Evolutionary conservation across 2,888 invertebrate species (phyloP).

Genomic region (Agonopterix subpropinquella): DNA sequence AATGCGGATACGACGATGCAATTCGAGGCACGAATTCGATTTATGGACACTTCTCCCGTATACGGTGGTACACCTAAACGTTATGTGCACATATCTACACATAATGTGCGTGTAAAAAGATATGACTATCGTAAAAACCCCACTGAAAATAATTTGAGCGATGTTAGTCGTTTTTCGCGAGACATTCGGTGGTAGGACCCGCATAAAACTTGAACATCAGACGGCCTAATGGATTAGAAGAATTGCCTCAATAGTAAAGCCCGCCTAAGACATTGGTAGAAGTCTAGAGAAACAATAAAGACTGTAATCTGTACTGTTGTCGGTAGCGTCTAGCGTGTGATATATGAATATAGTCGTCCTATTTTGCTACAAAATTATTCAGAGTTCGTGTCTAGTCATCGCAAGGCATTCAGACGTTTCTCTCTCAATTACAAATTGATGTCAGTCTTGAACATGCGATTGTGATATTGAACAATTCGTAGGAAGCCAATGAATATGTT

Average conservation of each 20-base stretch:
- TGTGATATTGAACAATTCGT: constrained; percentile 6
- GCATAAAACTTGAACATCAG: constrained; percentile 71
- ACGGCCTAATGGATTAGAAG: constrained; percentile 72
- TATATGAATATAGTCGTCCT: constrained; percentile 31
- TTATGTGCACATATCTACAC: constrained; percentile 66
- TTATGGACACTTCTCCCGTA: constrained; percentile 60
- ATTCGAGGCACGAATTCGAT: constrained; percentile 67
- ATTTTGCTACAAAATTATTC: constrained; percentile 27
- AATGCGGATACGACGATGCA: constrained; percentile 18
- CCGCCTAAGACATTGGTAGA: constrained; percentile 47
- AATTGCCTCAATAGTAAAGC: constrained; percentile 66
- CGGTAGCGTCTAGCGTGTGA: constrained; percentile 28
- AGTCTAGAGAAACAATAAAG: constrained; percentile 52
- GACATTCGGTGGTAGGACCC: constrained; percentile 67
- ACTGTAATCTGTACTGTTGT: constrained; percentile 45
- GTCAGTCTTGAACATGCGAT: constrained; percentile 9
- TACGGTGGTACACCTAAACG: constrained; percentile 57
- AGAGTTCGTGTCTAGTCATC: constrained; percentile 25
- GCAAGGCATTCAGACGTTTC: constrained; percentile 21
- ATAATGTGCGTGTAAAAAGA: constrained; percentile 73
- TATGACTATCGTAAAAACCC: constrained; percentile 70
- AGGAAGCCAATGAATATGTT: constrained; percentile 4
- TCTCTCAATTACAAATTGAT: constrained; percentile 20
- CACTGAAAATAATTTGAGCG: constrained; percentile 73
- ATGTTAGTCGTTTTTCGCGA: constrained; percentile 65